Evolutionary conservation across 2,888 invertebrate species (phyloP).

Genomic region (Brachylomia viminalis): DNA sequence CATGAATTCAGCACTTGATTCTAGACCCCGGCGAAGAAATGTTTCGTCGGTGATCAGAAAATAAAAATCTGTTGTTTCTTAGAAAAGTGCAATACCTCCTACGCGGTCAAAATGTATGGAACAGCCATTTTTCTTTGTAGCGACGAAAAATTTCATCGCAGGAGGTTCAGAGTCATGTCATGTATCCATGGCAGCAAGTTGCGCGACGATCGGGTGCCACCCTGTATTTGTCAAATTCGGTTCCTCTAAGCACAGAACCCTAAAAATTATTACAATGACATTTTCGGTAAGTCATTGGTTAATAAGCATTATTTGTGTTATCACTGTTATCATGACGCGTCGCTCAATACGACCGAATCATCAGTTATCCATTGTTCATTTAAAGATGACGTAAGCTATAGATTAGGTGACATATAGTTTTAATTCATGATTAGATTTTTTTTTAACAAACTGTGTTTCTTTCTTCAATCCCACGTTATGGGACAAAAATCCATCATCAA

Average conservation of each 20-base stretch:
- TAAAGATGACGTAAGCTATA: conserved; percentile 14
- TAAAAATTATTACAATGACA: conserved; percentile 8
- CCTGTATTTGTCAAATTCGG: background rate
- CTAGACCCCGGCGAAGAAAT: no score
- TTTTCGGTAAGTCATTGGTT: conserved; percentile 17
- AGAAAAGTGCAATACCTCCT: no score
- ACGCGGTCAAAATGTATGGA: no score
- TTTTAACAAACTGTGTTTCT: background rate
- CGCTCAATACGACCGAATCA: conserved; percentile 1
- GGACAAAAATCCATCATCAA: background rate
- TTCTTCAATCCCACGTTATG: background rate
- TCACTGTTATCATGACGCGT: conserved; percentile 29
- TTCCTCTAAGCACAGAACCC: background rate
- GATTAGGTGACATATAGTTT: background rate
- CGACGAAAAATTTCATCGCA: no score
- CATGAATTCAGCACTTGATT: no score
- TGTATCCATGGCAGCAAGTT: no score
- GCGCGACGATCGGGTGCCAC: no score
- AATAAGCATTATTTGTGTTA: conserved; percentile 37
- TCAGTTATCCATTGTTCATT: conserved; percentile 6
- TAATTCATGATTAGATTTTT: background rate
- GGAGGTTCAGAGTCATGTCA: no score
- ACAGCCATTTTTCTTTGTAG: no score
- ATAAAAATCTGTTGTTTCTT: no score
- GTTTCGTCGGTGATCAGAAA: no score